Conservation (phyloP, 2,113 vertebrate species). For the Talpa occidentalis region DNA sequence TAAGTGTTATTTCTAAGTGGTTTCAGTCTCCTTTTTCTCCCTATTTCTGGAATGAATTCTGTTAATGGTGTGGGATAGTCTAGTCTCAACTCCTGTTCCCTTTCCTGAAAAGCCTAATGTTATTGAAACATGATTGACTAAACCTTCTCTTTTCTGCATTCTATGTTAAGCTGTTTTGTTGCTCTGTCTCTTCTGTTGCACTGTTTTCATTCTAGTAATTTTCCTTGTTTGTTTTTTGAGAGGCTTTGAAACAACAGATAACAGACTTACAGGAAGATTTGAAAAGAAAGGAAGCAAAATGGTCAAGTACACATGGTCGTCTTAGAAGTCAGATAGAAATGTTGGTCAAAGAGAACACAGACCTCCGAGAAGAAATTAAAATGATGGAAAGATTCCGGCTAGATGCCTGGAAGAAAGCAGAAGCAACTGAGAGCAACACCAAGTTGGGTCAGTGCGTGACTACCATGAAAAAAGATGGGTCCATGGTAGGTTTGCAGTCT, state of each 20-base stretch:
- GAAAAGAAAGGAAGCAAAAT: constrained; percentile 93
- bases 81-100: not conserved
- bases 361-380: constrained; percentile 92
- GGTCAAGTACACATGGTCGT: constrained; percentile 91
- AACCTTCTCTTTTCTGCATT: not conserved
- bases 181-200: not conserved
- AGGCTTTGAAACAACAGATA: constrained; percentile 94
- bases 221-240: not conserved
- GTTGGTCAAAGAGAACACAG: constrained; percentile 90
- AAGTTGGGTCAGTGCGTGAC: constrained; percentile 59
- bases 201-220: constrained; percentile 41
- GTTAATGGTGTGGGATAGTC: not conserved
- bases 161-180: not conserved
- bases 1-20: not conserved
- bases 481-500: constrained; percentile 75
- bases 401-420: constrained; percentile 91
- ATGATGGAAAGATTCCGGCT: constrained; percentile 94
- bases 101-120: not conserved
- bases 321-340: constrained; percentile 92
- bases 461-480: constrained; percentile 68
- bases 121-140: not conserved
- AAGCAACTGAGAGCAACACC: constrained; percentile 76
- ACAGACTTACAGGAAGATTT: constrained; percentile 93
- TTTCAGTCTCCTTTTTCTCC: not conserved
- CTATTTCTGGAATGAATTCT: not conserved